phyloP scores from a whole-genome alignment of 2,888 invertebrate species.

The Drosophila testacea region DNA sequence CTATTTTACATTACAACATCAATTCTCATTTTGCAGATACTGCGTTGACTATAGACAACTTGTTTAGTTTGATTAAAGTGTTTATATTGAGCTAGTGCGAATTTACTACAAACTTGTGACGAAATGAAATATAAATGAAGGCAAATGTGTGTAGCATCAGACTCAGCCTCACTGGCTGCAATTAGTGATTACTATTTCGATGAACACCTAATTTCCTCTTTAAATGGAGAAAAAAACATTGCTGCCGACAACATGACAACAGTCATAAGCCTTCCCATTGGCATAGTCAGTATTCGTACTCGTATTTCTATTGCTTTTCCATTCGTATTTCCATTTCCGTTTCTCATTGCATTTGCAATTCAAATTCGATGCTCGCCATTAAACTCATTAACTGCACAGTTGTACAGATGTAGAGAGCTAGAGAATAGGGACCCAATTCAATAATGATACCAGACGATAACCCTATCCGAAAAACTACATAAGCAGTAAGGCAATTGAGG shows the following conservation, averaged over 20 bases:
- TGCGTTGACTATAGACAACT: not conserved
- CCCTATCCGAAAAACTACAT: slow-evolving; percentile 40
- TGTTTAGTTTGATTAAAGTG: slow-evolving; percentile 1
- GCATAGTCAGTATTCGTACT: not conserved
- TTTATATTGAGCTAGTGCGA: slow-evolving; percentile 4
- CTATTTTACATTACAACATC: too few relatives aligned
- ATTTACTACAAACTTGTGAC: not conserved
- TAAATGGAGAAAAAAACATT: slow-evolving; percentile 24
- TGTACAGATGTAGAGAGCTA: slow-evolving; percentile 48
- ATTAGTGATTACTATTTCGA: slow-evolving; percentile 38
- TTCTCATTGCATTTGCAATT: slow-evolving; percentile 75
- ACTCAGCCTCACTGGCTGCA: slow-evolving; percentile 9
- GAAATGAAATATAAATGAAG: slow-evolving; percentile 11
- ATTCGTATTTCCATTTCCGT: slow-evolving; percentile 73
- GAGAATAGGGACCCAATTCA: not conserved
- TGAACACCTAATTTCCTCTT: slow-evolving; percentile 52
- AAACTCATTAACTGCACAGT: slow-evolving; percentile 79
- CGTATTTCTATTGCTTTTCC: slow-evolving; percentile 43
- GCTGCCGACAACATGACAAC: slow-evolving; percentile 38
- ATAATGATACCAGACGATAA: slow-evolving; percentile 4
- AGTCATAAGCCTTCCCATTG: slow-evolving; percentile 23
- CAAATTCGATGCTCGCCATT: slow-evolving; percentile 78
- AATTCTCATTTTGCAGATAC: not conserved
- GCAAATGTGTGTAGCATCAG: slow-evolving; percentile 7
- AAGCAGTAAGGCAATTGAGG: slow-evolving; percentile 29